Percentiles rank a stretch among this genome's conserved stretches.
phyloP scores from a whole-genome alignment of 2,113 vertebrate genomes.

The Oreotrochilus melanogaster region DNA sequence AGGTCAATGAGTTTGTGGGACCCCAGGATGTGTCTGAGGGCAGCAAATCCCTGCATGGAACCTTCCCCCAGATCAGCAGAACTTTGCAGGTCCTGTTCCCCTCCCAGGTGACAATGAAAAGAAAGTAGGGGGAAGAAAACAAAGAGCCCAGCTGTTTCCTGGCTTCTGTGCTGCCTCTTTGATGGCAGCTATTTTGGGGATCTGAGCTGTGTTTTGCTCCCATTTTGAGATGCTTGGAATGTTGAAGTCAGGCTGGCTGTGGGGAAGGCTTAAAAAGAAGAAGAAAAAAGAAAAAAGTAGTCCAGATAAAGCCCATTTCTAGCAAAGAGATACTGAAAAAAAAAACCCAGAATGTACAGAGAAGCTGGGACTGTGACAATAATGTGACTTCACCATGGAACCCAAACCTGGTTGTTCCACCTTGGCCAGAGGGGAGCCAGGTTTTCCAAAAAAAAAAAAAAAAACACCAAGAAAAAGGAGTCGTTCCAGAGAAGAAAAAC shows the following conservation, averaged over 20 bases:
- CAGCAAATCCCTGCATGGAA: background rate
- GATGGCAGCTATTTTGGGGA: background rate
- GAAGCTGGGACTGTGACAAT: background rate
- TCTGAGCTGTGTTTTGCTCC: slow-evolving; percentile 8
- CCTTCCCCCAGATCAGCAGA: background rate
- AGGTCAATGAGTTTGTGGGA: background rate
- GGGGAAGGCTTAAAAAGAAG: background rate
- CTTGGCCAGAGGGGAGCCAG: background rate
- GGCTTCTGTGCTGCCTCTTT: background rate
- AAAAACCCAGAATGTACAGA: background rate
- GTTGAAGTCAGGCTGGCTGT: background rate
- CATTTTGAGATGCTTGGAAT: background rate
- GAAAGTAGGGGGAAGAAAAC: background rate
- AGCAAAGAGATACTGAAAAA: background rate
- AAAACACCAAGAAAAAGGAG: background rate
- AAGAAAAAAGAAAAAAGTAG: fast-evolving
- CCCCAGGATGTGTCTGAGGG: background rate
- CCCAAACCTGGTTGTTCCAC: background rate
- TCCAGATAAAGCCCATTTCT: background rate
- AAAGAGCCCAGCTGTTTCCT: background rate
- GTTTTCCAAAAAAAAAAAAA: background rate
- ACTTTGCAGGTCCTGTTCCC: background rate
- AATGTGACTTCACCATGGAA: fast-evolving
- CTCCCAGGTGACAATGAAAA: background rate
- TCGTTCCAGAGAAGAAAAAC: background rate